Evolutionary conservation across 2,113 vertebrate genomes (phyloP), one percentile per base, ranked within the genome.

Genomic region (Tachysurus vachellii): DNA sequence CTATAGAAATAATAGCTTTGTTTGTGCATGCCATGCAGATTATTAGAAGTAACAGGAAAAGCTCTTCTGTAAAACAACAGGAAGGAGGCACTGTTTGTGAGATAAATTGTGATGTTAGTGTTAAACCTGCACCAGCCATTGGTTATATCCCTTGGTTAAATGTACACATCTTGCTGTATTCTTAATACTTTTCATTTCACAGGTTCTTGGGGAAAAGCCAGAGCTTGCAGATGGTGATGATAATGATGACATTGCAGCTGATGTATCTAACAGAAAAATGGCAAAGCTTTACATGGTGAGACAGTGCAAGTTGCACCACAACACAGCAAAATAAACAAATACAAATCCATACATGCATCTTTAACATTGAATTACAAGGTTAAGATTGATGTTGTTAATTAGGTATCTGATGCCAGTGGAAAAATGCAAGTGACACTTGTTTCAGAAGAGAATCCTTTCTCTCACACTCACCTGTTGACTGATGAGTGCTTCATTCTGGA

Each of bases 401-500:
- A 97, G 97, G 97, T 99, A 47, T 98, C 97, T 28, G 97, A 99
- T 85, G 96, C 96, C 5, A 96, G 95, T 3, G 97, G 97, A 2
- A 94, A 95, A 82, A 98, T 99, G 97, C 93, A 89, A 9, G 95
- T 98, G 81, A 95, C 94, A 0, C 0, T 96, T 3, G 94, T 96
- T 71, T 95, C 96, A 36, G 95, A 96, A 19, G 97, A 97, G 92
- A 99, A 97, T 84, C 97, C 97, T 0, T 98, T 99, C 91, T 94
- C 90, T 1, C 95, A 94, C 92, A 93, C 86, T 0, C 94, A 96
- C 93, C 94, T 99, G 70, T 91, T 96, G 23, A 95, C 97, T 19
- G 95, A 97, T 17, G 97, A 99, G 75, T 99, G 97, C 89, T 99
- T 98, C 91, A 97, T 99, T 89, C 90, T 99, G 91, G 97, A 99